Conservation (phyloP, 2,113 vertebrate genomes). For the Calyptommatus sinebrachiatus region DNA sequence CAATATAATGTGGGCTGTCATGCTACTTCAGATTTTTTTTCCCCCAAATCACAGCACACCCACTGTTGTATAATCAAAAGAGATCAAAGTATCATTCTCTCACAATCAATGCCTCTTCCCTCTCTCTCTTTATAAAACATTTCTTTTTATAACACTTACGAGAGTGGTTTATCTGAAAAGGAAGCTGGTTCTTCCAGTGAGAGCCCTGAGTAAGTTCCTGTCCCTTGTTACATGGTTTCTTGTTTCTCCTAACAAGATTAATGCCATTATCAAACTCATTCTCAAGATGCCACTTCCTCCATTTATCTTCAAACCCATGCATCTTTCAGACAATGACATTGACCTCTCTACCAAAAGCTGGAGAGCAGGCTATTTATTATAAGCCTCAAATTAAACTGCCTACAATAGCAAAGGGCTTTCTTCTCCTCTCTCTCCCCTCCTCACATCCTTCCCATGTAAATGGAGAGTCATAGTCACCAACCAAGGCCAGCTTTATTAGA, state of each 20-base stretch:
- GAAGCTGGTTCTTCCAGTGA: conserved; percentile 19
- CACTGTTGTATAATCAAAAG: neutral
- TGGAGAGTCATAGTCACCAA: neutral
- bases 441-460: neutral
- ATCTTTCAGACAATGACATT: conserved; percentile 48
- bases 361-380: conserved; percentile 53
- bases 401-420: conserved; percentile 15
- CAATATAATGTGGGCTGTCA: neutral
- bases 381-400: conserved; percentile 46
- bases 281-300: conserved; percentile 48
- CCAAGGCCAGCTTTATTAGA: neutral
- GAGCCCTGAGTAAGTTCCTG: neutral
- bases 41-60: neutral
- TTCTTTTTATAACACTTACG: neutral
- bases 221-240: conserved; percentile 18
- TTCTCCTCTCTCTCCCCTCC: no score
- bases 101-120: neutral
- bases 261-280: conserved; percentile 58
- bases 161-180: conserved; percentile 6
- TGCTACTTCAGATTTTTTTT: neutral
- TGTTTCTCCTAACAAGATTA: conserved; percentile 41
- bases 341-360: conserved; percentile 60
- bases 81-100: neutral
- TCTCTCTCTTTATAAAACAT: no score
- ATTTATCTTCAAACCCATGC: conserved; percentile 49